A percentile compares a stretch with the other conserved stretches of the same genome.
Evolutionary conservation across 2,797 vertebrate species (phyloP).

Genomic region (Glossophaga mutica): DNA sequence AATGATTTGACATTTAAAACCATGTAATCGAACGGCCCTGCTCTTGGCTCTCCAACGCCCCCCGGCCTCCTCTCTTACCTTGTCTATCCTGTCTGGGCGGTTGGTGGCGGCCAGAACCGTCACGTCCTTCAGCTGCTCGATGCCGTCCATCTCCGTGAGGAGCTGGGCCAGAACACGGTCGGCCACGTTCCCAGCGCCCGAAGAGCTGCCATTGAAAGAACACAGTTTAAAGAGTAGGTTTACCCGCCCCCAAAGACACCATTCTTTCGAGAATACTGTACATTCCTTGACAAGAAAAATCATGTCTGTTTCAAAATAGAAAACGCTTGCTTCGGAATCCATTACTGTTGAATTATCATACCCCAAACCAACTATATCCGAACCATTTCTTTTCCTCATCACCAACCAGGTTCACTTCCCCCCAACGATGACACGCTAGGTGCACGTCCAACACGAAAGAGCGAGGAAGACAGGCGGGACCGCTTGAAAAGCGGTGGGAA

Average conservation of each 20-base stretch:
- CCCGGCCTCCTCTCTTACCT: slow-evolving; percentile 84
- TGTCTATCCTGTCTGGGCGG: slow-evolving; percentile 97
- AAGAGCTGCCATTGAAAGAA: slow-evolving; percentile 83
- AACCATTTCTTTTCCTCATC: neutral
- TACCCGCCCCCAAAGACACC: neutral
- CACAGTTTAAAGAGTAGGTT: neutral
- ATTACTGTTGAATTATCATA: slow-evolving; percentile 6
- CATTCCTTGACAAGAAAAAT: neutral
- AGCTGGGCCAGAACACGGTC: slow-evolving; percentile 96
- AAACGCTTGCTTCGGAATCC: neutral
- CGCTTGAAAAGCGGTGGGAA: neutral
- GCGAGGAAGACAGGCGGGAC: neutral
- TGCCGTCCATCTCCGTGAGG: slow-evolving; percentile 97
- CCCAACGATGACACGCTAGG: neutral
- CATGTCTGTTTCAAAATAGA: neutral
- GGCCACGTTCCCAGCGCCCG: slow-evolving; percentile 88
- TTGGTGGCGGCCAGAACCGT: slow-evolving; percentile 96
- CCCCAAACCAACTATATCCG: neutral
- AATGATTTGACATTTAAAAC: slow-evolving; percentile 20
- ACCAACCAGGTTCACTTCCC: neutral
- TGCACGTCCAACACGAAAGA: neutral
- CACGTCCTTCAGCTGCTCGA: slow-evolving; percentile 94
- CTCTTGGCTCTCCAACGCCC: neutral
- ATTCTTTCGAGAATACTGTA: neutral
- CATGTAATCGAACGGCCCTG: neutral